Conservation (phyloP, 53 echinoderm and acorn worm genomes). For the Pentamera pediparva region DNA sequence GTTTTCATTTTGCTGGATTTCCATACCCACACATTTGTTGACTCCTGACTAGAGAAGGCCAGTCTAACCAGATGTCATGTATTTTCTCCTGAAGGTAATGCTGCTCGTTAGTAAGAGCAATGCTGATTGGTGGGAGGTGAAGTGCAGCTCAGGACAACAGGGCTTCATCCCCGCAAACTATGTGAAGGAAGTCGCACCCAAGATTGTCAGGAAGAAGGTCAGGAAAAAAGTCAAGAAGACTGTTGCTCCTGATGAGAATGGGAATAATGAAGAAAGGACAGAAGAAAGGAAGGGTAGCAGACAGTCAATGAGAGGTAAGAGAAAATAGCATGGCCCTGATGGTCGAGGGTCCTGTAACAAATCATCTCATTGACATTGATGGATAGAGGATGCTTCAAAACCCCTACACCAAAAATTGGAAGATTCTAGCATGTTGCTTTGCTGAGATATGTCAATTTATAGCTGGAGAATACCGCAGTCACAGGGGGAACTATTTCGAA, state of each 20-base stretch:
- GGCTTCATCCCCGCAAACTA: conserved; percentile 88
- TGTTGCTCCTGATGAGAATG: conserved; percentile 64
- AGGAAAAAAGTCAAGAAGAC: conserved; percentile 72
- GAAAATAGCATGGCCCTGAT: not conserved
- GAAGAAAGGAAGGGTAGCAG: not conserved
- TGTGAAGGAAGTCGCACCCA: conserved; percentile 77
- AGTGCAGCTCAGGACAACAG: conserved; percentile 57
- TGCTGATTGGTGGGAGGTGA: conserved; percentile 87
- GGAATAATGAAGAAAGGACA: conserved; percentile 55
- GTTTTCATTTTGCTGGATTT: not conserved
- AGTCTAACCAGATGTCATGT: too few relatives aligned
- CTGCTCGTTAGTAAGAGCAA: conserved; percentile 80
- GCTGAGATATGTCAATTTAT: too few relatives aligned
- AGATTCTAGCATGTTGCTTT: too few relatives aligned
- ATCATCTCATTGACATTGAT: not conserved
- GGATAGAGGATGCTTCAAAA: too few relatives aligned
- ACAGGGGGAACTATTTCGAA: too few relatives aligned
- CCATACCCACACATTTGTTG: not conserved
- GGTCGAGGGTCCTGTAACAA: not conserved
- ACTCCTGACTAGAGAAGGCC: not conserved
- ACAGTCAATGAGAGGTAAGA: too few relatives aligned
- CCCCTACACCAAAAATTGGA: too few relatives aligned
- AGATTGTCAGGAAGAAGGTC: conserved; percentile 81
- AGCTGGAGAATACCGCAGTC: too few relatives aligned
- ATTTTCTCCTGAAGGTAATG: conserved; percentile 63